phyloP scores from a whole-genome alignment of 2,797 vertebrate species.

The Ambastaia sidthimunki region DNA sequence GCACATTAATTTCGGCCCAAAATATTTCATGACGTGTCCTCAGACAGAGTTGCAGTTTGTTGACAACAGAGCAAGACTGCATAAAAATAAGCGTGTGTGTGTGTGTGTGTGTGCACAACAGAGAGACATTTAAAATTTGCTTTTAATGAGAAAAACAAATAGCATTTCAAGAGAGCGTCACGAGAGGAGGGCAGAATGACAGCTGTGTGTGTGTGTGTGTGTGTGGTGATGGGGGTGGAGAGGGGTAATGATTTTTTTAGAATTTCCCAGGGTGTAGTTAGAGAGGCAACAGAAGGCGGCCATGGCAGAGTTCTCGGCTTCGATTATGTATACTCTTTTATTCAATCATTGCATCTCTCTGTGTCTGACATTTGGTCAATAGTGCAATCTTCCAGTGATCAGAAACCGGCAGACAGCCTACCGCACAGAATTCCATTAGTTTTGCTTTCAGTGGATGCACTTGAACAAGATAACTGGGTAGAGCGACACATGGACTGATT shows the following conservation, averaged over 20 bases:
- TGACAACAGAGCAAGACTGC: conserved; percentile 47
- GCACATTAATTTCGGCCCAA: conserved; percentile 81
- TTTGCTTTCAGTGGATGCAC: conserved; percentile 81
- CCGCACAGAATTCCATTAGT: conserved; percentile 91
- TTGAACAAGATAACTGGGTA: conserved; percentile 82
- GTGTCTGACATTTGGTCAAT: conserved; percentile 93
- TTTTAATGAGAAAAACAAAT: conserved; percentile 59
- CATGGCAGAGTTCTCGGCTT: conserved; percentile 83
- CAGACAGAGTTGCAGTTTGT: conserved; percentile 57
- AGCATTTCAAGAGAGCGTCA: conserved; percentile 57
- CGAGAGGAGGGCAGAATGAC: conserved; percentile 30
- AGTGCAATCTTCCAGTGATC: conserved; percentile 91
- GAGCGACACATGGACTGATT: conserved; percentile 74
- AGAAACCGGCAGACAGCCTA: conserved; percentile 86
- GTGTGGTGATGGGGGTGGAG: conserved; percentile 52
- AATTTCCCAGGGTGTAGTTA: conserved; percentile 79
- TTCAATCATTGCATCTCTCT: conserved; percentile 86
- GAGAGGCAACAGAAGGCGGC: conserved; percentile 73
- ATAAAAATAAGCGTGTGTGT: conserved; percentile 47
- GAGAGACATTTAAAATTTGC: conserved; percentile 51
- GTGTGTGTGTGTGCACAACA: conserved; percentile 19
- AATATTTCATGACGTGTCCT: conserved; percentile 78
- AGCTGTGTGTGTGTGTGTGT: conserved; percentile 15
- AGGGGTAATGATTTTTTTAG: conserved; percentile 68
- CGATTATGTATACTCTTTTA: conserved; percentile 90